These are phyloP conservation scores for Ametastegia equiseti DNA, from an alignment of 2,888 invertebrate species.

Conservation along the genomic window DNA sequence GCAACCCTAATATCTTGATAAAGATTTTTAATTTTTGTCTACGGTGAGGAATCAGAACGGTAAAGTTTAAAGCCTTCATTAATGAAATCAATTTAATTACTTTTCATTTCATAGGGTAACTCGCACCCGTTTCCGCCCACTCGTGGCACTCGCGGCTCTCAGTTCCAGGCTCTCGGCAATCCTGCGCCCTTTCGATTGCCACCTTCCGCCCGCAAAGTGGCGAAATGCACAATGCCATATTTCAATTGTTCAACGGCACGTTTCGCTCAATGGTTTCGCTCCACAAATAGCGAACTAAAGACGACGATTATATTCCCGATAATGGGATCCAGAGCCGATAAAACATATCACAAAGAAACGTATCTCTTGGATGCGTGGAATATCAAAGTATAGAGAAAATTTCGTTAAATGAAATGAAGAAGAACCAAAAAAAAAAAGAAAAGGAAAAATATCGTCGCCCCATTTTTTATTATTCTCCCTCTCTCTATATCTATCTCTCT, in stretches of 20 bases:
- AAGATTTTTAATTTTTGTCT: not conserved
- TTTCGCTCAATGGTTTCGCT: constrained; percentile 13
- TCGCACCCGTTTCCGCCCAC: not conserved
- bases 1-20: not conserved
- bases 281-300: constrained; percentile 11
- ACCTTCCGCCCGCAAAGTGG: constrained; percentile 28
- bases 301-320: constrained; percentile 2
- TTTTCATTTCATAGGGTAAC: not conserved
- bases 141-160: too few relatives aligned
- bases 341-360: not conserved
- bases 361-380: not conserved
- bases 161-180: not conserved
- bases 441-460: not conserved
- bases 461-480: too few relatives aligned
- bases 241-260: constrained; percentile 40
- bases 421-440: not conserved
- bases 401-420: not conserved
- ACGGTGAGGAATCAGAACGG: not conserved
- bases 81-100: constrained; percentile 22
- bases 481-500: not conserved
- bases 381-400: not conserved
- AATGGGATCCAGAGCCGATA: not conserved
- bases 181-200: constrained; percentile 4
- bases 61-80: not conserved
- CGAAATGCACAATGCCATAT: constrained; percentile 27